Evolutionary conservation across 2,888 invertebrate species (phyloP).

Genomic region (Metacarcinus magister): DNA sequence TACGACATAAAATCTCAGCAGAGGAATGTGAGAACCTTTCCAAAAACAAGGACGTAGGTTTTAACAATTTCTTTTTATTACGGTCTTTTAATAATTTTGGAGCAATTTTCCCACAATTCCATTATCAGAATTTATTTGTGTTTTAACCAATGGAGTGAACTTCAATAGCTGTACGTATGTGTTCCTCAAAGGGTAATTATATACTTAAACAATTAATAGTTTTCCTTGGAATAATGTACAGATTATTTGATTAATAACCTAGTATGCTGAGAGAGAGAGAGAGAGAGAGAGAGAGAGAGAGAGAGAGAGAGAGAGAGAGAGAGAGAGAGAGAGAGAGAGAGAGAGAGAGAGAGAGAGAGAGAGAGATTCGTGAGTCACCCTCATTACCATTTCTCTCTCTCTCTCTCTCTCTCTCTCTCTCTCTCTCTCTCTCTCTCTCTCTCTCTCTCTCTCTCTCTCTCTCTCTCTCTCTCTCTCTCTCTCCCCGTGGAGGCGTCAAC

Average conservation of each 20-base stretch:
- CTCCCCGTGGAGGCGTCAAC: conserved; percentile 50
- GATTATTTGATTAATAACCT: too few species aligned
- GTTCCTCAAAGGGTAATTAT: background rate
- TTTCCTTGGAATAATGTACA: too few species aligned
- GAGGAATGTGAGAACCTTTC: background rate
- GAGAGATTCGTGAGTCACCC: conserved; percentile 46
- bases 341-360: conserved; percentile 26
- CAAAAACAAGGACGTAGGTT: background rate
- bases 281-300: conserved; percentile 26
- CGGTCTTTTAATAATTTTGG: background rate
- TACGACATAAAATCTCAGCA: background rate
- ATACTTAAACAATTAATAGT: background rate
- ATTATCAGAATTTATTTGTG: background rate
- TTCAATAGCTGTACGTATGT: background rate
- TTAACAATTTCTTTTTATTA: background rate
- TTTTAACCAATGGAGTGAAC: background rate
- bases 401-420: conserved; percentile 53
- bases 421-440: conserved; percentile 55
- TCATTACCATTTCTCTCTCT: conserved; percentile 44
- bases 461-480: conserved; percentile 30
- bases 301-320: conserved; percentile 23
- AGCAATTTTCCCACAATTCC: background rate
- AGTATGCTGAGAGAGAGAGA: background rate
- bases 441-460: conserved; percentile 51
- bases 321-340: background rate